Evolutionary conservation across 2,888 invertebrate species (phyloP), one percentile per base, ranked within the genome.

Genomic region (Rugalucina vietnamica): DNA sequence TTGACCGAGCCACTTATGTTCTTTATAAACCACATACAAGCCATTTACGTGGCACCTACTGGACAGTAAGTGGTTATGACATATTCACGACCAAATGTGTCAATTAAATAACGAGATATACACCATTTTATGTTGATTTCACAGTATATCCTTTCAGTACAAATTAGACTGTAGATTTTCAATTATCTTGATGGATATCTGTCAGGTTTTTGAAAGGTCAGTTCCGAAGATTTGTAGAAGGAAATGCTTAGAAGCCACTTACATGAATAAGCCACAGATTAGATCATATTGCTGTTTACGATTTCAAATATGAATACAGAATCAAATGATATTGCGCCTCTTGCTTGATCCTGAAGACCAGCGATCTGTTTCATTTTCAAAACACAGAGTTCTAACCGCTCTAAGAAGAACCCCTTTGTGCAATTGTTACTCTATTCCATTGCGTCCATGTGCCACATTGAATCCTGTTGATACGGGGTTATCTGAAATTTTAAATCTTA

Each of bases 101-200:
- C 60, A 18, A 27, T 60, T 29, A 29, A 29, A 60, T 60, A 60
- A 60, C 1, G 5, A 60, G 60, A 60, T 60, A 29, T 21, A 29
- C 21, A 60, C 5, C 4, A 43, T 10, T 60, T 29, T 5, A 27
- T 29, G 60, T 29, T 29, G 60, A 60, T 60, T 60, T 60, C 60
- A 60, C 60, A 21, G 60, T 60, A 60, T 60, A 60, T 60, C 60
- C 60, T 60, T 60, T 60, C 60, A 60, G 60, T 5, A 60, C 29
- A 60, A 60, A 60, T 60, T 60, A 60, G 29, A 27, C 4, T 3
- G n/a, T 10, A 8, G 29, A 10, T 29, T 60, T 60, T 60, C 24
- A 60, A 60, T 60, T 60, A 60, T 4, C 29, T 29, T 60, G 29
- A 60, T 29, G 24, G 60, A 29, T 60, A 29, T 8, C 18, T 60